A percentile compares a stretch with the other conserved stretches of the same genome.
phyloP scores from a whole-genome alignment of 2,113 vertebrate genomes.

The Columba janthina region DNA sequence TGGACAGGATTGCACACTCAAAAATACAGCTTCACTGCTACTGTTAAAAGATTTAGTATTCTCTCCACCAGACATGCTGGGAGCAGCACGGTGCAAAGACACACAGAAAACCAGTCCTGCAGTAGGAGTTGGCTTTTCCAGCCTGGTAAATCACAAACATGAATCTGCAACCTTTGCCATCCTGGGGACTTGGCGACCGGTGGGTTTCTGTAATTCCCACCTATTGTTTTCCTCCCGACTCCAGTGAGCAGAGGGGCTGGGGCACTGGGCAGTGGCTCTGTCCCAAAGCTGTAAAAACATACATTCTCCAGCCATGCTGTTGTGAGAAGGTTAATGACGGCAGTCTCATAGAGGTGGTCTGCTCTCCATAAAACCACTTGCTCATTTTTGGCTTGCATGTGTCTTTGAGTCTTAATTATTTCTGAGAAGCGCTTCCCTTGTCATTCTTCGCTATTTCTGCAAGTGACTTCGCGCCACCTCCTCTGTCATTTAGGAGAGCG shows the following conservation, averaged over 20 bases:
- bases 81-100: slow-evolving; percentile 7
- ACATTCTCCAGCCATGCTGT: not conserved
- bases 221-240: not conserved
- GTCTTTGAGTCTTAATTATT: not conserved
- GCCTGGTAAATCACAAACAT: not conserved
- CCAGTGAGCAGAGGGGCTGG: not conserved
- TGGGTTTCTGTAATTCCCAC: not conserved
- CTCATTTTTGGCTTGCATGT: not conserved
- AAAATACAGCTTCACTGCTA: slow-evolving; percentile 65
- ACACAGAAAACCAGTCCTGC: not conserved
- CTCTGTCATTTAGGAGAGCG: not conserved
- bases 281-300: not conserved
- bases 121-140: not conserved
- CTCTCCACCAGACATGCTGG: slow-evolving; percentile 50
- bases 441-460: not conserved
- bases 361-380: not conserved
- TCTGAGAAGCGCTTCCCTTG: not conserved
- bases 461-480: not conserved
- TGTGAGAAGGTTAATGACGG: not conserved
- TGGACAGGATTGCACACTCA: slow-evolving; percentile 67
- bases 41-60: slow-evolving; percentile 72
- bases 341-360: not conserved
- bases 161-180: not conserved
- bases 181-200: not conserved
- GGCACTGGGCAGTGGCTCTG: not conserved